Evolutionary conservation across 1,140 invertebrate genomes (phyloP), one percentile per base, ranked within the genome.

Genomic region (Mylabris phalerata): DNA sequence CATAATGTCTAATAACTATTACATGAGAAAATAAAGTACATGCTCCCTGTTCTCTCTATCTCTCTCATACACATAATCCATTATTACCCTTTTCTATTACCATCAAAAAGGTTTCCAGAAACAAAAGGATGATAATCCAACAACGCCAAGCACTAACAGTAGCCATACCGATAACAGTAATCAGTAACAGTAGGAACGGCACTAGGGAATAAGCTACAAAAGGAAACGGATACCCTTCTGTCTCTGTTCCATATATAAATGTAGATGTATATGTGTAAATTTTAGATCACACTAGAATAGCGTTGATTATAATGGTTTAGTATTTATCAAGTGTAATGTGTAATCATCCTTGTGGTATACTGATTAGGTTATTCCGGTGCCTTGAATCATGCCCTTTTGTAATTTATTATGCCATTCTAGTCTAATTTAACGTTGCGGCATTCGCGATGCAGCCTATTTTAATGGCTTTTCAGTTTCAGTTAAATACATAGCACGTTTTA

Each of bases 381-480:
- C 65, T 67, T 67, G 65, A 62, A 63, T 65, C 63, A 65, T 60
- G 60, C 50, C 61, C 32, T 48, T 55, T 57, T 47, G 58, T 62
- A 65, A 67, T 67, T 67, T 67, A 67, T 67, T 62, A 65, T 65
- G 60, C 65, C 59, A 65, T 65, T 67, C 65, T 61, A 60, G 61
- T 65, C 63, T 65, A 67, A 67, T 67, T 67, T 67, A 65, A 57
- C 47, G 63, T 60, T 54, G 58, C 51, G 61, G 64, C 63, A 32
- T 58, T 60, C 55, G 55, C 56, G 58, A 59, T 60, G 63, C 52
- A 62, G 50, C 57, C 57, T 61, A 62, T 67, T 67, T 63, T 61
- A 63, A 65, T 61, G 61, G 63, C 51, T 63, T 62, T 67, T 64
- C 65, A 61, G 59, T 61, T 67, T 65, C 46, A 65, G 48, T 61